Evolutionary conservation across 2,113 vertebrate species (phyloP), one percentile per base, ranked within the genome.

Genomic region (Clarias gariepinus): DNA sequence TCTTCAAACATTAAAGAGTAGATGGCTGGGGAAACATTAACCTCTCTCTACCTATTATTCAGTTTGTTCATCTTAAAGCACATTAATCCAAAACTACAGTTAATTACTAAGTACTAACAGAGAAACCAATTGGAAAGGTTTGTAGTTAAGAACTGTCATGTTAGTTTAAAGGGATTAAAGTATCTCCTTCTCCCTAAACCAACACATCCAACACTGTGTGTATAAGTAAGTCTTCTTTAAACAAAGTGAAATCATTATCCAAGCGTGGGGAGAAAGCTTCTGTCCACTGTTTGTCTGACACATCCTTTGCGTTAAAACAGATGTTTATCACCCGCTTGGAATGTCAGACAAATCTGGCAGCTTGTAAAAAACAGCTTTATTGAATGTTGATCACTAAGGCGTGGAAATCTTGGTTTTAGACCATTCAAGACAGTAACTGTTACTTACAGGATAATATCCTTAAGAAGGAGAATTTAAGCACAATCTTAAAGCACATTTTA

Each of bases 361-460:
- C 94, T 94, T 93, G 93, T 94, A 91, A 88, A 92, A 91, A 92
- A 91, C 92, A 90, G 52, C 87, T 81, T 85, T 74, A 86, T 85
- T 89, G 90, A 91, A 92, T 87, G n/a, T 87, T 74, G 30, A 47
- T 78, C 52, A 55, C 47, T 63, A 73, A 82, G 73, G 60, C 71
- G 90, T 91, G 89, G 90, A 92, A 55, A 78, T 60, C 87, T 84
- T 91, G 90, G 92, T 91, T 88, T 92, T 90, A 92, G 93, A 86
- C 89, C 85, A 93, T 86, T 73, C 64, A 77, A 60, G 71, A 89
- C 89, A 88, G 85, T 79, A 90, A 86, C 81, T 81, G 64, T 85
- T 60, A 83, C 80, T 87, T 91, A 91, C 93, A 92, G 78, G 88
- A 85, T 85, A 87, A 87, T 89, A 88, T 80, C 68, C 87, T 80